These are phyloP conservation scores for Branchipolynoe longqiensis DNA, from an alignment of 2,888 invertebrate species.

Conservation along the genomic window DNA sequence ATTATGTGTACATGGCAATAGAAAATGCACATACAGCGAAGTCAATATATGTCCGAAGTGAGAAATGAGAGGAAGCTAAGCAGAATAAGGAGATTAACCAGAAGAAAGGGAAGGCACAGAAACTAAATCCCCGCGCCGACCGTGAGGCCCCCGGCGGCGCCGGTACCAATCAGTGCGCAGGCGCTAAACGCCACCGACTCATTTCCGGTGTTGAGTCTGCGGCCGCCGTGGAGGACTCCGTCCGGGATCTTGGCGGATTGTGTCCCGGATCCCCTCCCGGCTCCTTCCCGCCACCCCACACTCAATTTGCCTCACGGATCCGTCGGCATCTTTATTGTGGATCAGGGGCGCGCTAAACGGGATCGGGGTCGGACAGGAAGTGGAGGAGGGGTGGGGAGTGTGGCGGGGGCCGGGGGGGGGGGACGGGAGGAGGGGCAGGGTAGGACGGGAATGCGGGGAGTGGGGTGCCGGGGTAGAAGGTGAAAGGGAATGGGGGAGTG, in stretches of 20 bases:
- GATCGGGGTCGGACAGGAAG: background rate
- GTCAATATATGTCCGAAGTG: too few relatives aligned
- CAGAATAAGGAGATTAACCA: too few relatives aligned
- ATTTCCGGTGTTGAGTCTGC: background rate
- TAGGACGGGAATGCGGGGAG: background rate
- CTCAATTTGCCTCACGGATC: slow-evolving; percentile 7
- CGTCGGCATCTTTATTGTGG: slow-evolving; percentile 18
- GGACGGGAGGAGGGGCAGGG: too few relatives aligned
- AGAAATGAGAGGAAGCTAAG: too few relatives aligned
- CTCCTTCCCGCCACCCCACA: background rate
- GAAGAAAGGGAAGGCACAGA: too few relatives aligned
- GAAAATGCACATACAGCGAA: too few relatives aligned
- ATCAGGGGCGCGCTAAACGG: slow-evolving; percentile 17
- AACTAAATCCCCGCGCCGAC: too few relatives aligned
- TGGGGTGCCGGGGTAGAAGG: background rate
- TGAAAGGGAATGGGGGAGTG: too few relatives aligned
- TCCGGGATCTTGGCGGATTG: background rate
- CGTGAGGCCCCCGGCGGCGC: background rate
- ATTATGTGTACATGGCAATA: too few relatives aligned
- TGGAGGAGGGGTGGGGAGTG: background rate
- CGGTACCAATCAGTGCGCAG: background rate
- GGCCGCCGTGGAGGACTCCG: background rate
- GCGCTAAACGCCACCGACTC: background rate
- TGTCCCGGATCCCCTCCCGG: background rate
- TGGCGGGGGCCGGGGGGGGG: background rate